Evolutionary conservation across 2,888 invertebrate genomes (phyloP).

Genomic region (Anagyrus pseudococci): DNA sequence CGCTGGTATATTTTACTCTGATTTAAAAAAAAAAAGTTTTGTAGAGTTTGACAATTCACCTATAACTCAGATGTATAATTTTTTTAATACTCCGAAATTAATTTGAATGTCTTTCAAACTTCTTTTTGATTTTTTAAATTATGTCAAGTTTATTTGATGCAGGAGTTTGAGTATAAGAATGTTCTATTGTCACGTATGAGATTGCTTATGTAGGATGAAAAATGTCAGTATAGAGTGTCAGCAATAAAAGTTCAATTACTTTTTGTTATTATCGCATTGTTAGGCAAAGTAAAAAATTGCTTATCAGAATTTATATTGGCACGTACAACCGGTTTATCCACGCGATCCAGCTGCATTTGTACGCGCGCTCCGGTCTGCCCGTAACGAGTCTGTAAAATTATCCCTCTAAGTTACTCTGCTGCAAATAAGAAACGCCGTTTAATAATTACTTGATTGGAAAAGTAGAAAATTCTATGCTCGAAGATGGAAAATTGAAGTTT

Average conservation of each 20-base stretch:
- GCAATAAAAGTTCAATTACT: slow-evolving; percentile 21
- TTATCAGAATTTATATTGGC: slow-evolving; percentile 27
- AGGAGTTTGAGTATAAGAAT: no score
- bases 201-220: background rate
- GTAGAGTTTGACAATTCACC: no score
- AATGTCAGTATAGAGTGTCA: background rate
- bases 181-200: no score
- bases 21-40: no score
- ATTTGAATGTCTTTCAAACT: no score
- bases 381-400: slow-evolving; percentile 31
- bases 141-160: no score
- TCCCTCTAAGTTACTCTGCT: slow-evolving; percentile 19
- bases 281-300: slow-evolving; percentile 2
- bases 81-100: no score
- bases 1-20: no score
- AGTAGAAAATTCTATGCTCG: slow-evolving; percentile 5
- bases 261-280: slow-evolving; percentile 15
- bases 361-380: slow-evolving; percentile 12
- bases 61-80: no score
- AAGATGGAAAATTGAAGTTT: slow-evolving; percentile 14
- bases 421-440: slow-evolving; percentile 19
- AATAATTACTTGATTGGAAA: slow-evolving; percentile 25
- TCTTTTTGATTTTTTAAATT: no score
- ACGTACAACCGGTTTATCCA: slow-evolving; percentile 25
- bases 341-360: slow-evolving; percentile 14